Conservation (phyloP, 2,797 vertebrate species). For the Acrossocheilus fasciatus region DNA sequence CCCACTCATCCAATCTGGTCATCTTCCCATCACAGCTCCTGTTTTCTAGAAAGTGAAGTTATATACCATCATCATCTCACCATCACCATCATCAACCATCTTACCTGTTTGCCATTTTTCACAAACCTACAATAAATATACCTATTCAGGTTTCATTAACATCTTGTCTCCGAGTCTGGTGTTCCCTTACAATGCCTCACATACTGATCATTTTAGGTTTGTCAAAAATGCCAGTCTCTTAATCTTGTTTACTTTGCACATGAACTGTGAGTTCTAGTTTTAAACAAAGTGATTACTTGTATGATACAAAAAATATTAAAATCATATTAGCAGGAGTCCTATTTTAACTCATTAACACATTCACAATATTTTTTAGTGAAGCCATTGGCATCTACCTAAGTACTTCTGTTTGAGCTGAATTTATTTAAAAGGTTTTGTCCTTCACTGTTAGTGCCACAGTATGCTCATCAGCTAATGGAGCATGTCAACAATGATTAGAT, state of each 20-base stretch:
- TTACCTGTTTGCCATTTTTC: no score
- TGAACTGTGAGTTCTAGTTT: not conserved
- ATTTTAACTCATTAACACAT: not conserved
- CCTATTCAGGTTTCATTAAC: not conserved
- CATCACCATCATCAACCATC: not conserved
- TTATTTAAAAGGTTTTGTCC: not conserved
- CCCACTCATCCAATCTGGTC: not conserved
- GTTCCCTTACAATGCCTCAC: not conserved
- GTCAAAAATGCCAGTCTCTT: not conserved
- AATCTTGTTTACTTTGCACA: not conserved
- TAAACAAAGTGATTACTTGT: slow-evolving; percentile 1
- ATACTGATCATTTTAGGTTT: not conserved
- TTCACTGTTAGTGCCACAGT: not conserved
- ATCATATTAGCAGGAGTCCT: not conserved
- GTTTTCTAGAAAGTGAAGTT: no score
- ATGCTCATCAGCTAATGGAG: slow-evolving; percentile 27
- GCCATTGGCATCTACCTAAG: slow-evolving; percentile 1
- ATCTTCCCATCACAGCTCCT: not conserved
- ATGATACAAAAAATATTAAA: not conserved
- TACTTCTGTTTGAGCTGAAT: slow-evolving; percentile 18
- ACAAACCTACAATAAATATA: not conserved
- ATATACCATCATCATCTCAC: no score
- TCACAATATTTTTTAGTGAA: not conserved
- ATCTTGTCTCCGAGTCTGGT: not conserved
- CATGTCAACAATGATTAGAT: slow-evolving; percentile 30